These are phyloP conservation scores for Ommatoiulus sabulosus DNA, from an alignment of 2,888 invertebrate species.

Conservation along the genomic window DNA sequence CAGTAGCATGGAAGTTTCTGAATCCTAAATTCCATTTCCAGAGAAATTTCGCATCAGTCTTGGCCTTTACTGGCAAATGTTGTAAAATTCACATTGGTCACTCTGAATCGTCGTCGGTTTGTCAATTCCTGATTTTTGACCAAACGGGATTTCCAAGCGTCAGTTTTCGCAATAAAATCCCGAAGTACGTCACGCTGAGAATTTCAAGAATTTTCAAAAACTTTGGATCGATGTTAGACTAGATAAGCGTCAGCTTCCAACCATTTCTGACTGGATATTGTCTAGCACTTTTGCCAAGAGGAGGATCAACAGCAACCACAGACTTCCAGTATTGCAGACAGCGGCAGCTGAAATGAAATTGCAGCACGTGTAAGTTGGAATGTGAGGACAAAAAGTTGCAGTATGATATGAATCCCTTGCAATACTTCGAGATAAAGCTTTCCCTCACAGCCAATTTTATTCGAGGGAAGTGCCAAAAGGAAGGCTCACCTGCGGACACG, in stretches of 20 bases:
- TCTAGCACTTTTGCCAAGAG: background rate
- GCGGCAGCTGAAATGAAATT: slow-evolving; percentile 15
- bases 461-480: background rate
- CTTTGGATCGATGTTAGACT: background rate
- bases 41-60: background rate
- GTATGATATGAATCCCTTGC: too few relatives aligned
- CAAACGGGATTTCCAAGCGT: background rate
- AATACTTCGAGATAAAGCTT: background rate
- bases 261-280: slow-evolving; percentile 15
- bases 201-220: slow-evolving; percentile 25
- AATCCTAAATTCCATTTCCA: too few relatives aligned
- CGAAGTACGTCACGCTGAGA: background rate
- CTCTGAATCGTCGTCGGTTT: background rate
- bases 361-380: background rate
- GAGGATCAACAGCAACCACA: background rate
- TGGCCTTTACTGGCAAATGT: background rate
- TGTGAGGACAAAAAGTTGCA: background rate
- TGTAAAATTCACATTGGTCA: background rate
- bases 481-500: slow-evolving; percentile 60
- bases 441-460: background rate
- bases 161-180: background rate
- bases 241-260: slow-evolving; percentile 11
- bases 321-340: background rate
- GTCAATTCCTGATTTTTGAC: background rate
- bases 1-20: too few relatives aligned